Percentiles rank a stretch among this genome's conserved stretches.
These are phyloP conservation scores for Magallana gigas DNA, from an alignment of 1,140 invertebrate species.

Conservation along the genomic window DNA sequence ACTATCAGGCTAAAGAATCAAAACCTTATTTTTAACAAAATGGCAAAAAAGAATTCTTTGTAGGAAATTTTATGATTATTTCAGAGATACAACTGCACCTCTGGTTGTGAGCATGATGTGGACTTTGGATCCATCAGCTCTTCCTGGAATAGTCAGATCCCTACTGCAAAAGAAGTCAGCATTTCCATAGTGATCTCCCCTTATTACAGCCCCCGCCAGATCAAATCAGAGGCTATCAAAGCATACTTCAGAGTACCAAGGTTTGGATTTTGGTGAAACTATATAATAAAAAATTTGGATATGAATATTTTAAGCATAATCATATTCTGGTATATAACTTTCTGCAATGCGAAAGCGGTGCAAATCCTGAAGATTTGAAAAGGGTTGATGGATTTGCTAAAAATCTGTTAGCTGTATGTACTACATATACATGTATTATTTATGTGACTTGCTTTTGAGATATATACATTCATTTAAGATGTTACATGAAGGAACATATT, in stretches of 20 bases:
- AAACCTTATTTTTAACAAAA: too few relatives aligned
- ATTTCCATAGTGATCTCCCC: constrained; percentile 69
- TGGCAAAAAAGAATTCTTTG: too few relatives aligned
- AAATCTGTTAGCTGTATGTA: too few relatives aligned
- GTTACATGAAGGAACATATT: background rate
- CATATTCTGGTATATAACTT: too few relatives aligned
- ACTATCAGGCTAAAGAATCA: too few relatives aligned
- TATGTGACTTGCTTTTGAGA: too few relatives aligned
- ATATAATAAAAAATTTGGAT: too few relatives aligned
- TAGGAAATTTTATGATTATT: constrained; percentile 28
- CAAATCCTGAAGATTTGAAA: too few relatives aligned
- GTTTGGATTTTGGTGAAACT: constrained; percentile 40
- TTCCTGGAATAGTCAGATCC: constrained; percentile 61
- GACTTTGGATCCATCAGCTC: constrained; percentile 54
- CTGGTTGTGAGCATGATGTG: constrained; percentile 45
- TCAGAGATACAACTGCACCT: constrained; percentile 51
- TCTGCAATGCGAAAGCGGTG: too few relatives aligned
- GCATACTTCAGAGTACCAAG: constrained; percentile 70
- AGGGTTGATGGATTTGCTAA: too few relatives aligned
- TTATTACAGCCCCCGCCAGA: constrained; percentile 64
- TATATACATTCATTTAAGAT: background rate
- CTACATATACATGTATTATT: too few relatives aligned
- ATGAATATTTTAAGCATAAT: too few relatives aligned
- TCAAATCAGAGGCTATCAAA: constrained; percentile 64
- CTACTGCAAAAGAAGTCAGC: constrained; percentile 65